Conservation (phyloP, 2,797 vertebrate species). For the Triplophysa bombifrons region DNA sequence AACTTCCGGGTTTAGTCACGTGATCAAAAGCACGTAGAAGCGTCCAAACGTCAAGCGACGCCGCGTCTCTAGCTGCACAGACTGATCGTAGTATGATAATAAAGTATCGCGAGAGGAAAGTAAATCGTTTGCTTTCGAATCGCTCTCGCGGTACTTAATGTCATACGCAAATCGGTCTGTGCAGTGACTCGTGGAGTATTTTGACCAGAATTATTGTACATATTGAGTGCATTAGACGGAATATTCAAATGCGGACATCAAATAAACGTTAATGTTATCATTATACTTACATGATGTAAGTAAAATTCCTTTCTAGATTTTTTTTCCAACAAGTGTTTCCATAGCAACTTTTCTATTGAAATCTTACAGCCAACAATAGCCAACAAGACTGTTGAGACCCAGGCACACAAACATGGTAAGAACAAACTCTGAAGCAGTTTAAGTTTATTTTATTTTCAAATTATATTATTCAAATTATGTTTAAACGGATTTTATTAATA, state of each 20-base stretch:
- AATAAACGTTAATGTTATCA: background rate
- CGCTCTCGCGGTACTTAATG: background rate
- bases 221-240: background rate
- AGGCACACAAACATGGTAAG: conserved; percentile 29
- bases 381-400: background rate
- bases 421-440: background rate
- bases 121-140: background rate
- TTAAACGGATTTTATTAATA: background rate
- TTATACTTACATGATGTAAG: too few relatives aligned
- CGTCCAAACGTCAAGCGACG: background rate
- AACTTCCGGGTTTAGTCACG: conserved; percentile 47
- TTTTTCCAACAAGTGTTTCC: conserved; percentile 12
- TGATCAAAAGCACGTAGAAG: background rate
- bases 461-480: background rate
- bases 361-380: conserved; percentile 10
- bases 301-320: background rate
- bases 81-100: background rate
- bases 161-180: background rate
- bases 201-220: background rate
- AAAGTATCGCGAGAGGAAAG: background rate
- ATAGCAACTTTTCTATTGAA: conserved; percentile 34
- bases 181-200: background rate
- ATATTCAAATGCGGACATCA: background rate
- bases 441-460: background rate
- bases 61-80: background rate